Conservation (phyloP, 2,113 vertebrate species). For the Pavo muticus region DNA sequence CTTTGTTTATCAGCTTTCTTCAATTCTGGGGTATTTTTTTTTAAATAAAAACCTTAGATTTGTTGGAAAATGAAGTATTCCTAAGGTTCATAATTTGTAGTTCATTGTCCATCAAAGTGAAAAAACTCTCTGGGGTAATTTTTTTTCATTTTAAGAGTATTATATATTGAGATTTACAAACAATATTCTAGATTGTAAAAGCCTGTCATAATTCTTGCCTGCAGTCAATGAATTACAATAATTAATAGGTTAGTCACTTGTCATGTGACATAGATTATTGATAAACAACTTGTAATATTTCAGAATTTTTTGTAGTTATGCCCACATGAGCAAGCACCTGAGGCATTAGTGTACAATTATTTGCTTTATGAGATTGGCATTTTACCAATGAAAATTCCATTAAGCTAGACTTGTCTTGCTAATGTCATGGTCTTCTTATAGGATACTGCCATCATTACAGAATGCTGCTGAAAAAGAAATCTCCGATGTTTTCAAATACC, state of each 20-base stretch:
- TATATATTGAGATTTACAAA: slow-evolving; percentile 46
- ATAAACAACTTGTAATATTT: slow-evolving; percentile 58
- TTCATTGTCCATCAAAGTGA: neutral
- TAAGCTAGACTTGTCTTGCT: slow-evolving; percentile 69
- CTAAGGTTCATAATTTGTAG: neutral
- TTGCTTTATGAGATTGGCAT: slow-evolving; percentile 62
- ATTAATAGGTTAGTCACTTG: slow-evolving; percentile 69
- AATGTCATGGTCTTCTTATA: slow-evolving; percentile 62
- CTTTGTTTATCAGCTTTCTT: neutral
- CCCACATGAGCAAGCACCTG: slow-evolving; percentile 54
- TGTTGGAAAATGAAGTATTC: neutral
- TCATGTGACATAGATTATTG: slow-evolving; percentile 62
- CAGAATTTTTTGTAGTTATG: slow-evolving; percentile 55
- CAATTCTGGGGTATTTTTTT: neutral
- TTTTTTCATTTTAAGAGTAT: slow-evolving; percentile 39
- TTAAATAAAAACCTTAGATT: neutral
- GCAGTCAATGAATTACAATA: slow-evolving; percentile 54
- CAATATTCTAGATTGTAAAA: slow-evolving; percentile 61
- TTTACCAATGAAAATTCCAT: slow-evolving; percentile 76
- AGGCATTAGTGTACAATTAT: slow-evolving; percentile 69
- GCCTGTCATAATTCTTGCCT: slow-evolving; percentile 55
- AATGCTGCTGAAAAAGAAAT: slow-evolving; percentile 40
- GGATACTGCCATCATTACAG: slow-evolving; percentile 68
- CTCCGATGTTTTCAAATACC: slow-evolving; percentile 63
- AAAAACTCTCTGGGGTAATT: neutral